Base-by-base conservation (phyloP, 2,888 invertebrate genomes). In the Caenorhabditis becei region DNA sequence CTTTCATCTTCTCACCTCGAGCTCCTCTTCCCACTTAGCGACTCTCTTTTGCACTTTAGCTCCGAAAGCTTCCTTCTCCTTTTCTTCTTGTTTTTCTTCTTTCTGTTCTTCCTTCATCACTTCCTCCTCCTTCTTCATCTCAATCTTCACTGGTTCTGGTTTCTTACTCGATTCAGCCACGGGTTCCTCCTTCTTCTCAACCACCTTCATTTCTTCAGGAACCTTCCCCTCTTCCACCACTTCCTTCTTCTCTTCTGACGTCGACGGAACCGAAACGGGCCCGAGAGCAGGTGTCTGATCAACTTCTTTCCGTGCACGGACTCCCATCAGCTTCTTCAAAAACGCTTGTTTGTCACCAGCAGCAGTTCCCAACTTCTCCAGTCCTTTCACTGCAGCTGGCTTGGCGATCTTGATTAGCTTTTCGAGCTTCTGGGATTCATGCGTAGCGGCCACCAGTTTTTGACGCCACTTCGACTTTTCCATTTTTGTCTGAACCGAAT, bases 371-470 rank as follows among this genome's bases (percentile, higher is more conserved):
- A 63, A 7, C n/a, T 61, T 56, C 41, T 74, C 81, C 32, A 79
- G 32, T 26, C 71, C 77, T 14, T 83, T 82, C 26, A 86, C 54
- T 16, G 58, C 74, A 1, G 80, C 83, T 3, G 89, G 89, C 61
- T 87, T 87, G 1, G 84, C 83, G 18, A 88, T 85, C 77, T 87
- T 87, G 28, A 80, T 83, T 67, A 89, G 65, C 53, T 87, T 85
- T 35, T 83, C 81, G 54, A 90, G 74, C 24, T 83, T 82, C 54
- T 84, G 83, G 4, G 66, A 66, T 61, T 88, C 87, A 47, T 84
- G 84, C 2, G 82, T 83, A 53, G 86, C 82, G 3, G 83, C 71
- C 10, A 85, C 85, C 37, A 89, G 61, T 23, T 71, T 66, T 65
- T 85, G 86, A 1, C 88, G 84, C 77, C 88, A 75, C 32, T 78